Percentiles rank a stretch among this genome's conserved stretches.
phyloP scores from a whole-genome alignment of 2,113 vertebrate species.

The Hippopotamus amphibius region DNA sequence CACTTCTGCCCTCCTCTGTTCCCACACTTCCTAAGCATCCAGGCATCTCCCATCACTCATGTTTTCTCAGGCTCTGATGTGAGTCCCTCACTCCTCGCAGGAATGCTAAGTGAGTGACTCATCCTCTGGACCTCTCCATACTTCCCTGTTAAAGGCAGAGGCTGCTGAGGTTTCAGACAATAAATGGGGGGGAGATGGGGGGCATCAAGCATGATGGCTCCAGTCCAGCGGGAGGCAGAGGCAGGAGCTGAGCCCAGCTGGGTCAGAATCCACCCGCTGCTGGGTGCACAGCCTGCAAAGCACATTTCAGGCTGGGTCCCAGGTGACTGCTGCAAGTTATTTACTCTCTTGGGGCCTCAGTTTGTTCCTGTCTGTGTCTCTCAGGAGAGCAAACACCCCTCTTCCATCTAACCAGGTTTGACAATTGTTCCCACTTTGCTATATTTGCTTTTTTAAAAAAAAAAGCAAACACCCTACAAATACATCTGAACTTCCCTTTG shows the following conservation, averaged over 20 bases:
- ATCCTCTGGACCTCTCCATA: background rate
- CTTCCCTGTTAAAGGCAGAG: background rate
- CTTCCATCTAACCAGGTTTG: too few relatives aligned
- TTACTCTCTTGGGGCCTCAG: background rate
- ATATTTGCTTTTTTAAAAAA: background rate
- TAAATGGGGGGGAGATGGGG: accelerated
- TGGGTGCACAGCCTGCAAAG: background rate
- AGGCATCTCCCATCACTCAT: accelerated
- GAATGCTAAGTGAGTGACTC: background rate
- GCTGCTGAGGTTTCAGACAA: background rate
- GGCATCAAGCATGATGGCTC: background rate
- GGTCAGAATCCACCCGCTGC: background rate
- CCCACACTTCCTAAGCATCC: accelerated
- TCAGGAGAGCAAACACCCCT: background rate
- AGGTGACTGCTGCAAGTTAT: background rate
- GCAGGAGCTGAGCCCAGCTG: background rate
- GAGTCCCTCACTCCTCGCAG: background rate
- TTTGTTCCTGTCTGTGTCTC: background rate
- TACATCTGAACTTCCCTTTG: background rate
- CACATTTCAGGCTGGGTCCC: accelerated
- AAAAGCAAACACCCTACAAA: background rate
- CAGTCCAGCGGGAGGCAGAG: background rate
- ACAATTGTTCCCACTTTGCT: background rate
- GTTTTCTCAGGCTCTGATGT: background rate
- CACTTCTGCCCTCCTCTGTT: background rate